Evolutionary conservation across 2,888 invertebrate genomes (phyloP).

Genomic region (Macropis europaea): DNA sequence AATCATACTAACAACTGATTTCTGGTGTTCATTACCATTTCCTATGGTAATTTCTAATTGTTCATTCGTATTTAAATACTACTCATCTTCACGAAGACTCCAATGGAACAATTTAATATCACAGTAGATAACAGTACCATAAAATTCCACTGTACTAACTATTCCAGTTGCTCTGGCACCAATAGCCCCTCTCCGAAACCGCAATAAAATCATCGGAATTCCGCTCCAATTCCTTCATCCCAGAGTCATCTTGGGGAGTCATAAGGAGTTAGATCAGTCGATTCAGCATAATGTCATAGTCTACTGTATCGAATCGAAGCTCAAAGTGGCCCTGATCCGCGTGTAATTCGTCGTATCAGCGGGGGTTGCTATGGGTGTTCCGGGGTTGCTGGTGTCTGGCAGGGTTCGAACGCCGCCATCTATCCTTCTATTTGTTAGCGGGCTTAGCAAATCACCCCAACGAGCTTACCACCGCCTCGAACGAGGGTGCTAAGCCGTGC

Average conservation of each 20-base stretch:
- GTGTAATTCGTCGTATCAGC: constrained; percentile 74
- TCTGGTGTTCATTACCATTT: too few relatives aligned
- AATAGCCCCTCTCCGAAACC: not conserved
- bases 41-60: too few relatives aligned
- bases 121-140: not conserved
- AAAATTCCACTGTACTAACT: not conserved
- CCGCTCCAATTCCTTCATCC: constrained; percentile 7
- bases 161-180: not conserved
- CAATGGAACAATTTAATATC: not conserved
- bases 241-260: constrained; percentile 10
- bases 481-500: constrained; percentile 77
- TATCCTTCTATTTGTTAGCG: constrained; percentile 80
- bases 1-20: too few relatives aligned
- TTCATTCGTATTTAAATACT: too few relatives aligned
- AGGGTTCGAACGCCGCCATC: constrained; percentile 76
- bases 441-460: constrained; percentile 79
- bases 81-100: too few relatives aligned
- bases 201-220: constrained; percentile 3
- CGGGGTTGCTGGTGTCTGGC: constrained; percentile 44
- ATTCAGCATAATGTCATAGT: constrained; percentile 55
- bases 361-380: constrained; percentile 42
- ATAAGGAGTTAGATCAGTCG: constrained; percentile 30
- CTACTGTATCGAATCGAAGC: constrained; percentile 75
- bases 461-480: constrained; percentile 76
- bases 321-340: constrained; percentile 74